Percentiles rank a stretch among this genome's conserved stretches.
These are phyloP conservation scores for Gymnobelideus leadbeateri DNA, from an alignment of 2,113 vertebrate species.

Conservation along the genomic window DNA sequence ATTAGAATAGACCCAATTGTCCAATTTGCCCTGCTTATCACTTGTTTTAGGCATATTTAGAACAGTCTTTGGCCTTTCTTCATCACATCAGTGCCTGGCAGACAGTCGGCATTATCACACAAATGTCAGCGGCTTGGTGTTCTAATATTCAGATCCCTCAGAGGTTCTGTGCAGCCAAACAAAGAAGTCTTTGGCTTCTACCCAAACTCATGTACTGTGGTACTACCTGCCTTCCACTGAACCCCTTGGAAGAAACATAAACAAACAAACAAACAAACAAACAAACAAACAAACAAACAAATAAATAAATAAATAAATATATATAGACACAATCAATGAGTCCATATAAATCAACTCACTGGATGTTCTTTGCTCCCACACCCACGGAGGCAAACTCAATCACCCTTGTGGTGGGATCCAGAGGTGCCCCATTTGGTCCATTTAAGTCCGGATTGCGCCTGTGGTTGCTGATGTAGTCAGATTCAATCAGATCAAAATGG, in stretches of 20 bases:
- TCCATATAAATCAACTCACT: constrained; percentile 79
- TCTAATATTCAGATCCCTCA: constrained; percentile 8
- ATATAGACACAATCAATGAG: neutral
- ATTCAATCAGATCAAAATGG: constrained; percentile 92
- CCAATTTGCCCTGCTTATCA: neutral
- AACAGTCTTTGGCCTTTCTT: neutral
- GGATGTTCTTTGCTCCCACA: constrained; percentile 78
- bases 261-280: no score
- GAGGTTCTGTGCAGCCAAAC: neutral
- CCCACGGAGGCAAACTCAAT: constrained; percentile 89
- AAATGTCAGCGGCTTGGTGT: neutral
- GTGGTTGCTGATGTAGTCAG: constrained; percentile 87
- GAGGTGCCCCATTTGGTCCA: constrained; percentile 51
- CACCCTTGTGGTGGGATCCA: constrained; percentile 87
- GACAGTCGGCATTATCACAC: neutral
- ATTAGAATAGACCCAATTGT: neutral
- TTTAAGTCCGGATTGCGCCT: constrained; percentile 78
- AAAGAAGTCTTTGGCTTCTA: neutral
- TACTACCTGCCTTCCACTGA: neutral
- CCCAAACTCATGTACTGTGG: neutral
- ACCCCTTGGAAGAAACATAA: neutral
- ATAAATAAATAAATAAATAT: no score
- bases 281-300: no score
- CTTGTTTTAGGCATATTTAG: neutral
- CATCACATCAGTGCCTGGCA: neutral